Evolutionary conservation across 2,797 vertebrate species (phyloP), one percentile per base, ranked within the genome.

Genomic region (Botia almorhae): DNA sequence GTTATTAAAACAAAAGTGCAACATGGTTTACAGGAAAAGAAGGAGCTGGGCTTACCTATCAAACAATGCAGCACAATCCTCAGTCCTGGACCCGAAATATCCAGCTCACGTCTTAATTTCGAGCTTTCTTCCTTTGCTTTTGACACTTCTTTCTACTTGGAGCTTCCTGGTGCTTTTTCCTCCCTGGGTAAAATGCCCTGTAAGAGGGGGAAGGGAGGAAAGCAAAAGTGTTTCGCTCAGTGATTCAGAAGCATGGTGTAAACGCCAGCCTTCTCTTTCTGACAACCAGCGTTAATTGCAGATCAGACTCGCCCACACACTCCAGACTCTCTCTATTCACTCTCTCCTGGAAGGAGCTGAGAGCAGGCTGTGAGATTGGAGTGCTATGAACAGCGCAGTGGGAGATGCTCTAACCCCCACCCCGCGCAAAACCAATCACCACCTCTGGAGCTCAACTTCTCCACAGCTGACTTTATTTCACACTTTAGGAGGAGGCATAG

Each of bases 301-400:
- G 92, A 93, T 93, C 93, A 91, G 89, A 92, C 92, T 93, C 92
- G 91, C 93, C 93, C 93, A 94, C 93, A 92, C 92, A 91, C 92
- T 92, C 89, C 91, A 92, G 91, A 91, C 92, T 83, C 84, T 33
- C 76, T 83, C 76, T 71, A 75, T 83, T 78, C 74, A 51, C 74
- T 80, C 81, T 84, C 82, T 84, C 75, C 76, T 92, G 90, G 92
- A 93, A 92, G 90, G 88, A 93, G 91, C 92, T 92, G 92, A 92
- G 90, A 91, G 89, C 86, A 85, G 82, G 80, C 84, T 89, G 92
- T 86, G 89, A 93, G 90, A 93, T 90, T 92, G 89, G 91, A 92
- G 92, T 91, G 90, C 89, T 91, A 91, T 88, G 90, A 91, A 90
- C 90, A 93, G 92, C 87, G 90, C 90, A 86, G 92, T 85, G 89